A percentile compares a stretch with the other conserved stretches of the same genome.
Conservation (phyloP, 2,888 invertebrate genomes). For the Acanthosepion lycidas region DNA sequence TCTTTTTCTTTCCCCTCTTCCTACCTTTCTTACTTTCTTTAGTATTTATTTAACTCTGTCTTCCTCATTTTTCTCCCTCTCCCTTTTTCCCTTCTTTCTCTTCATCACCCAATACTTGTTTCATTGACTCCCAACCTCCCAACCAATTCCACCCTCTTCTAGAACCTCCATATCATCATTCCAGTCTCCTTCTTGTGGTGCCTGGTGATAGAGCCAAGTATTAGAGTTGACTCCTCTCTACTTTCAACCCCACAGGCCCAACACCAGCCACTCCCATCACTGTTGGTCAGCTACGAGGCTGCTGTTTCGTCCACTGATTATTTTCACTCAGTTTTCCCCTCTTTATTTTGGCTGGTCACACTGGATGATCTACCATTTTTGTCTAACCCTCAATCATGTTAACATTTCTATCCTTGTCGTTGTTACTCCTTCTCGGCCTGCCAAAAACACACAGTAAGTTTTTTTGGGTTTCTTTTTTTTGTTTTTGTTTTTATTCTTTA, state of each 20-base stretch:
- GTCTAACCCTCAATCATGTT: background rate
- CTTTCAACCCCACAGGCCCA: background rate
- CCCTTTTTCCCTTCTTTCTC: background rate
- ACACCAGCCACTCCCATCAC: background rate
- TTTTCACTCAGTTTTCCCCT: no score
- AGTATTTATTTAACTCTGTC: no score
- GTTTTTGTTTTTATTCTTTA: background rate
- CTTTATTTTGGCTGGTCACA: background rate
- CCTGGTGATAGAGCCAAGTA: background rate
- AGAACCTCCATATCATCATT: background rate
- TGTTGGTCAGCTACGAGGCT: background rate
- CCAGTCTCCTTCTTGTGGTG: background rate
- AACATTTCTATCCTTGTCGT: background rate
- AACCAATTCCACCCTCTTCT: constrained; percentile 33
- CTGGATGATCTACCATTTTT: background rate
- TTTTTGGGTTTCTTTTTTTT: background rate
- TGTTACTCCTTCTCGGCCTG: background rate
- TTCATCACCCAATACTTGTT: background rate
- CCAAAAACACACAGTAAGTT: constrained; percentile 17
- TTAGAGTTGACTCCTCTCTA: background rate
- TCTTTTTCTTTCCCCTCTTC: no score
- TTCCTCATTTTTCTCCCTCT: no score
- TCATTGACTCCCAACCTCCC: background rate
- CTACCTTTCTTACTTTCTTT: no score
- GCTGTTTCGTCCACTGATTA: background rate